Percentiles rank a stretch among this genome's conserved stretches.
Conservation (phyloP, 2,797 vertebrate species). For the Diplodus sargus region DNA sequence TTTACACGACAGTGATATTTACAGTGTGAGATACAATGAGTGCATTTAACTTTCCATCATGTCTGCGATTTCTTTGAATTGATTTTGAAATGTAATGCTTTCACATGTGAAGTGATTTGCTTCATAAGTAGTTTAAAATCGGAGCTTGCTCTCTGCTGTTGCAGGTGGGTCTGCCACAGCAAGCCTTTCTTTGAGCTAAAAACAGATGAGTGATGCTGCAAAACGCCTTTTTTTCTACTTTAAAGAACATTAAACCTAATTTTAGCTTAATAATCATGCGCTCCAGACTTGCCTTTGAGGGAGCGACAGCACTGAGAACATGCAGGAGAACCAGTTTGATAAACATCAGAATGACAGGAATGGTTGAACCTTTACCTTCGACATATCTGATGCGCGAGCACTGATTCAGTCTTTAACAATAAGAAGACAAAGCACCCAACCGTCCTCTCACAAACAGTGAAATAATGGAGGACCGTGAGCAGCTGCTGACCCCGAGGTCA, state of each 20-base stretch:
- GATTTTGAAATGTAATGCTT: neutral
- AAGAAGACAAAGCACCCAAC: neutral
- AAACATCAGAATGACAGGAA: slow-evolving; percentile 79
- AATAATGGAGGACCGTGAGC: slow-evolving; percentile 73
- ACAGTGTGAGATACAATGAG: neutral
- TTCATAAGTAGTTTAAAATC: neutral
- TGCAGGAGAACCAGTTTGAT: slow-evolving; percentile 79
- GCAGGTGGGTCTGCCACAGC: neutral
- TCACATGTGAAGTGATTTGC: neutral
- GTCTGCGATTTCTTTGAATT: neutral
- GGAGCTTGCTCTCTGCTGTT: neutral
- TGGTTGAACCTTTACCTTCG: slow-evolving; percentile 34
- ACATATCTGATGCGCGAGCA: neutral
- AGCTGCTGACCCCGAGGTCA: slow-evolving; percentile 38
- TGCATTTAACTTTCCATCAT: neutral
- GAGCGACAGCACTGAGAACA: slow-evolving; percentile 15
- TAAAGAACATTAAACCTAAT: neutral
- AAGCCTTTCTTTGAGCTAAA: neutral
- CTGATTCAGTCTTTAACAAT: neutral
- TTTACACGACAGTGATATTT: neutral
- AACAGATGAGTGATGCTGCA: neutral
- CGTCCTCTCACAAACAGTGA: neutral
- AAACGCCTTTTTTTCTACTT: neutral
- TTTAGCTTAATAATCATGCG: neutral
- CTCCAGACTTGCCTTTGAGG: neutral